A percentile compares a stretch with the other conserved stretches of the same genome.
phyloP scores from a whole-genome alignment of 2,797 vertebrate species.

The Silurus lanzhouensis region DNA sequence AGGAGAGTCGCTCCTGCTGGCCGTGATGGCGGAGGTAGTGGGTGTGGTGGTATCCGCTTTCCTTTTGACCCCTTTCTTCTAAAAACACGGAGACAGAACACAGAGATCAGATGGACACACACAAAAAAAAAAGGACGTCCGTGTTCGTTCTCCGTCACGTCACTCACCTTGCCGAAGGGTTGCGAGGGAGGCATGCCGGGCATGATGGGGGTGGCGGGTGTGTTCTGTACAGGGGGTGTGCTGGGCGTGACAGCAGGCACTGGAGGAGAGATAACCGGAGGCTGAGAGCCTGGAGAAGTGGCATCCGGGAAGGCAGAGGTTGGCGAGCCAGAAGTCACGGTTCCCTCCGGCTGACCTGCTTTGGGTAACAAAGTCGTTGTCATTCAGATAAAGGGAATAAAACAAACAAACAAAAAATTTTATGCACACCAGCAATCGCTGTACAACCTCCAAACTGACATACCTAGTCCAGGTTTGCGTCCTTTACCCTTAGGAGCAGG shows the following conservation, averaged over 20 bases:
- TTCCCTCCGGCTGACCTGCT: slow-evolving; percentile 70
- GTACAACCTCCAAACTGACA: background rate
- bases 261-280: slow-evolving; percentile 75
- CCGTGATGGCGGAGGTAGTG: slow-evolving; percentile 78
- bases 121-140: background rate
- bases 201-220: slow-evolving; percentile 72
- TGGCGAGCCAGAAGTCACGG: slow-evolving; percentile 76
- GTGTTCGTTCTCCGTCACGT: background rate
- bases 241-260: slow-evolving; percentile 78
- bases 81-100: slow-evolving; percentile 9
- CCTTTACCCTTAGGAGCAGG: slow-evolving; percentile 84
- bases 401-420: too few relatives aligned
- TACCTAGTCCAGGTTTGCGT: slow-evolving; percentile 74
- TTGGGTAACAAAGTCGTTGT: background rate
- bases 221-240: slow-evolving; percentile 69
- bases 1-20: slow-evolving; percentile 76
- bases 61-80: slow-evolving; percentile 88
- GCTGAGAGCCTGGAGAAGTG: slow-evolving; percentile 75
- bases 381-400: background rate
- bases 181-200: slow-evolving; percentile 78
- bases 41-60: slow-evolving; percentile 81
- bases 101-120: background rate
- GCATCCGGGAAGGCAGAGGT: slow-evolving; percentile 76
- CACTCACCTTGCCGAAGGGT: slow-evolving; percentile 81
- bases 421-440: background rate